These are phyloP conservation scores for Pseudeuparius sepicola DNA, from an alignment of 2,888 invertebrate genomes.

Conservation along the genomic window DNA sequence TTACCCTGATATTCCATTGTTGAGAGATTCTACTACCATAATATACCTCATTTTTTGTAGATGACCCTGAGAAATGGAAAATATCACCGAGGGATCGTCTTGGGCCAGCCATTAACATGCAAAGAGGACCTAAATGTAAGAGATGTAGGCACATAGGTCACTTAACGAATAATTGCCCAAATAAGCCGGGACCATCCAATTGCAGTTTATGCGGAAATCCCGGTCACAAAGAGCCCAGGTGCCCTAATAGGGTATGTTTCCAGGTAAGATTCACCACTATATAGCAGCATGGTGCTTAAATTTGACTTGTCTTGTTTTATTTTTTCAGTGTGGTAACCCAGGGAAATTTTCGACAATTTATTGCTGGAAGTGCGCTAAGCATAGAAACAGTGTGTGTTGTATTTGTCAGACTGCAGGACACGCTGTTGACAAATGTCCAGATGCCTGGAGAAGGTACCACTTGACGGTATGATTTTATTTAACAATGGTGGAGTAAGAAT, in stretches of 20 bases:
- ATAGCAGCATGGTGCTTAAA: constrained; percentile 1
- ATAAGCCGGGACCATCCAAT: constrained; percentile 37
- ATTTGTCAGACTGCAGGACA: constrained; percentile 58
- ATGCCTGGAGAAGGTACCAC: constrained; percentile 67
- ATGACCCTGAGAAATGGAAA: constrained; percentile 47
- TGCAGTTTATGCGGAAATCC: constrained; percentile 60
- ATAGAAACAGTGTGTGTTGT: constrained; percentile 43
- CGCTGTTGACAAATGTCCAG: constrained; percentile 52
- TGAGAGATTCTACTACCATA: too few relatives aligned
- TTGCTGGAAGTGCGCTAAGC: constrained; percentile 51
- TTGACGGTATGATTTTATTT: constrained; percentile 47
- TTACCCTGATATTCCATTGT: too few relatives aligned
- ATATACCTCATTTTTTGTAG: constrained; percentile 34
- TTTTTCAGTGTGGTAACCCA: constrained; percentile 55
- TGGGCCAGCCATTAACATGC: constrained; percentile 15
- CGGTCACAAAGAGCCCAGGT: constrained; percentile 56
- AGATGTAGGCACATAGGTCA: constrained; percentile 59
- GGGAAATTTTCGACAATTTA: constrained; percentile 47
- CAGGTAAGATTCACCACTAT: constrained; percentile 47
- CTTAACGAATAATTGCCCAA: constrained; percentile 47
- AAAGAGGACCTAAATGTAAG: constrained; percentile 43
- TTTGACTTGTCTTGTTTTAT: constrained; percentile 16
- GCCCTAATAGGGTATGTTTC: constrained; percentile 59
- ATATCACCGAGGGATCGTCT: constrained; percentile 34
- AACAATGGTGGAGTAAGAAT: constrained; percentile 2